Conservation (phyloP, 2,888 invertebrate species). For the Trisateles emortualis region DNA sequence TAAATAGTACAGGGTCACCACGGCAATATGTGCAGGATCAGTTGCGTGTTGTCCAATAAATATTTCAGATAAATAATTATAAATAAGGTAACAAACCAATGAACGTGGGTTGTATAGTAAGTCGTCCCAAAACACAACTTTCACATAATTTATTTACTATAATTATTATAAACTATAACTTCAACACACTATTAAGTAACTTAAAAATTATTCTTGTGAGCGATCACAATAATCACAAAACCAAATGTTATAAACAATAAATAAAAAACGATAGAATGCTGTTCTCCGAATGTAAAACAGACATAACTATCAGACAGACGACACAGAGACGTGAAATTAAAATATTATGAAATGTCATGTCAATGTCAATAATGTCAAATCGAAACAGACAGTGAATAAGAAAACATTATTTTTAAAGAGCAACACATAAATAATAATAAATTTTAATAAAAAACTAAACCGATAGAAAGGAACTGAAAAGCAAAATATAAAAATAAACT, state of each 20-base stretch:
- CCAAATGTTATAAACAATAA: not conserved
- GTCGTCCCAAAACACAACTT: constrained; percentile 35
- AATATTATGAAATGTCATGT: not conserved
- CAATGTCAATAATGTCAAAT: not conserved
- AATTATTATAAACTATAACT: constrained; percentile 1
- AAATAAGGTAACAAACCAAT: constrained; percentile 34
- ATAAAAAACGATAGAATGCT: constrained; percentile 12
- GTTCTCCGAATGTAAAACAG: not conserved
- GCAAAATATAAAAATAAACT: too few relatives aligned
- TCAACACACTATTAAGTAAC: constrained; percentile 7
- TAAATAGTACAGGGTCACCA: constrained; percentile 33
- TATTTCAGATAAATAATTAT: constrained; percentile 10
- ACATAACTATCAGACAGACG: not conserved
- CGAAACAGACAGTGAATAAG: too few relatives aligned
- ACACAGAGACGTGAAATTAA: not conserved
- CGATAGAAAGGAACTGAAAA: too few relatives aligned
- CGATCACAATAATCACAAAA: constrained; percentile 1
- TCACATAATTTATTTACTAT: constrained; percentile 37
- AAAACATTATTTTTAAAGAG: too few relatives aligned
- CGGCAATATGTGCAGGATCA: not conserved
- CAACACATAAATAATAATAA: too few relatives aligned
- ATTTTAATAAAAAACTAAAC: too few relatives aligned
- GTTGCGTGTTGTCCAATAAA: constrained; percentile 7
- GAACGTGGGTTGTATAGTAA: constrained; percentile 28
- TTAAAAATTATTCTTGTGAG: constrained; percentile 2